A percentile compares a stretch with the other conserved stretches of the same genome.
Conservation (phyloP, 2,797 vertebrate genomes). For the Mus minutoides region DNA sequence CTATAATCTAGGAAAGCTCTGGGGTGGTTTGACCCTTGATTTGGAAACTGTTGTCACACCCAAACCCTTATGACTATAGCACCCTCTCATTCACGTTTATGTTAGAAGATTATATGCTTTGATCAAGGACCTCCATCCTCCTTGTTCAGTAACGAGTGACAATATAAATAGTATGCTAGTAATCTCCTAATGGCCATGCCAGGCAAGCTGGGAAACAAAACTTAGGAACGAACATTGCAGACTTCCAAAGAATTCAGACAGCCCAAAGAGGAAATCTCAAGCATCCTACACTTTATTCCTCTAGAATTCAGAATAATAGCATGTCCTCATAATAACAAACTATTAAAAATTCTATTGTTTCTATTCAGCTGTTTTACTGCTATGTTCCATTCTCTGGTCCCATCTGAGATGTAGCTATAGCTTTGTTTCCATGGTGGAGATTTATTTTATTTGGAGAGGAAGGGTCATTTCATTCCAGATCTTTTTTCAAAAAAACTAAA, state of each 20-base stretch:
- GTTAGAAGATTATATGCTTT: slow-evolving; percentile 68
- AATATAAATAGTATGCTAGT: slow-evolving; percentile 45
- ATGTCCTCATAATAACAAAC: background rate
- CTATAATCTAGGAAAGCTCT: slow-evolving; percentile 60
- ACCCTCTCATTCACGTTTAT: slow-evolving; percentile 60
- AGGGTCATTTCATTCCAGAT: slow-evolving; percentile 47
- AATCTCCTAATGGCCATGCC: background rate
- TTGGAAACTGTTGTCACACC: slow-evolving; percentile 60
- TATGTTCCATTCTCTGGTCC: slow-evolving; percentile 47
- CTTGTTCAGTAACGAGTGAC: slow-evolving; percentile 14
- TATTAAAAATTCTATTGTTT: slow-evolving; percentile 26
- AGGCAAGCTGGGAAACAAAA: slow-evolving; percentile 41
- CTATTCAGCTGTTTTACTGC: slow-evolving; percentile 27
- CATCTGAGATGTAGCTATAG: background rate
- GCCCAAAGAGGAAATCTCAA: background rate
- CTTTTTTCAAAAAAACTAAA: slow-evolving; percentile 30
- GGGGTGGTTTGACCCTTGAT: slow-evolving; percentile 57
- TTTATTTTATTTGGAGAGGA: background rate
- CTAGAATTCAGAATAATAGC: slow-evolving; percentile 50
- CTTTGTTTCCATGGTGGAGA: background rate
- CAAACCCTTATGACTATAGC: slow-evolving; percentile 57
- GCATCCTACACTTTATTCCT: background rate
- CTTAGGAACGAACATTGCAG: background rate
- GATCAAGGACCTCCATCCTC: slow-evolving; percentile 51
- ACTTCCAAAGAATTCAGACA: background rate